Conservation (phyloP, 30 jellyfish, hydroid and myxozoan genomes). For the Phacellophora camtschatica region DNA sequence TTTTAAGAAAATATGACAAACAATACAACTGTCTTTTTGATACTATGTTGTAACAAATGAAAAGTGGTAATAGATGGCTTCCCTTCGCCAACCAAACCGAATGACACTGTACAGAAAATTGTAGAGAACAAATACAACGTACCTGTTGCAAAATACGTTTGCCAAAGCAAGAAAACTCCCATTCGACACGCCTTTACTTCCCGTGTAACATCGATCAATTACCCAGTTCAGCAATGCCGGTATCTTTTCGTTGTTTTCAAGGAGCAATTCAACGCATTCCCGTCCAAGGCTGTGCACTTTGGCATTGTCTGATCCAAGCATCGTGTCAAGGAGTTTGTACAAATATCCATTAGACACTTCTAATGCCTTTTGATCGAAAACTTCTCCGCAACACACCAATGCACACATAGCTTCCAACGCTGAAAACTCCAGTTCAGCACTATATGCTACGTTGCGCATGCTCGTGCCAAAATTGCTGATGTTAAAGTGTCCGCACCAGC, state of each 20-base stretch:
- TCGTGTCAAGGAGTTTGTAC: constrained; percentile 88
- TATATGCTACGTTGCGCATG: constrained; percentile 65
- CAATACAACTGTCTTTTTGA: not conserved
- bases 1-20: too few species aligned
- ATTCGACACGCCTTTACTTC: constrained; percentile 84
- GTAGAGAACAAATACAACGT: not conserved
- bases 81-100: too few species aligned
- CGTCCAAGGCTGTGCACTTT: constrained; percentile 91
- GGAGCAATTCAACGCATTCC: constrained; percentile 92
- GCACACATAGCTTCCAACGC: constrained; percentile 99
- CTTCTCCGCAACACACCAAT: constrained; percentile 97
- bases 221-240: constrained; percentile 96
- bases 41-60: not conserved
- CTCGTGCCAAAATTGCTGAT: constrained; percentile 87
- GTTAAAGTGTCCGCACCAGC: constrained; percentile 99
- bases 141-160: constrained; percentile 93
- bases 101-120: too few species aligned
- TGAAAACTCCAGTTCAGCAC: constrained; percentile 93
- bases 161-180: constrained; percentile 98
- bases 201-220: constrained; percentile 95
- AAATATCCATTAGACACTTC: constrained; percentile 96
- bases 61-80: too few species aligned
- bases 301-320: constrained; percentile 87
- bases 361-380: constrained; percentile 94
- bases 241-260: constrained; percentile 93